These are phyloP conservation scores for Cyphomyrmex costatus DNA, from an alignment of 1,140 invertebrate species.

Conservation along the genomic window DNA sequence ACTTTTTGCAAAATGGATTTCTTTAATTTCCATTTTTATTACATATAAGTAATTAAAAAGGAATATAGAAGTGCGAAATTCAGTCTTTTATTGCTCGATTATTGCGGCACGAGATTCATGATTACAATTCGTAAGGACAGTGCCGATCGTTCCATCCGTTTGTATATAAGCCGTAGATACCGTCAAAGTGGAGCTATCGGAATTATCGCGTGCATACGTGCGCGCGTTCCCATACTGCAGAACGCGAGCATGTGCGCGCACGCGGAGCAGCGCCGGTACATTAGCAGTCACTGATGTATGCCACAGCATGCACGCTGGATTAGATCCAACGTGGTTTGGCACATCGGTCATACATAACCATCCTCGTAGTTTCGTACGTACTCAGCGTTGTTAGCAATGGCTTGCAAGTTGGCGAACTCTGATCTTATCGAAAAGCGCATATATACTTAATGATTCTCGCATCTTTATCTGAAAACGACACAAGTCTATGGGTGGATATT, in stretches of 20 bases:
- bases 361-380: slow-evolving; percentile 62
- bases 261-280: slow-evolving; percentile 51
- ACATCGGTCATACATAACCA: slow-evolving; percentile 75
- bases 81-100: slow-evolving; percentile 1
- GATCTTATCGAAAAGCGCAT: slow-evolving; percentile 1
- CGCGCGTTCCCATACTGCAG: slow-evolving; percentile 45
- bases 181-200: slow-evolving; percentile 45
- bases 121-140: not conserved
- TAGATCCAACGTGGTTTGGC: slow-evolving; percentile 70
- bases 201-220: slow-evolving; percentile 54
- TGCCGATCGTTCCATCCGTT: slow-evolving; percentile 14
- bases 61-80: not conserved
- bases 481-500: too few species aligned
- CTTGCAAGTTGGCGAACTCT: slow-evolving; percentile 45
- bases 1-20: not conserved
- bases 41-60: not conserved
- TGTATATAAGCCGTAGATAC: slow-evolving; percentile 41
- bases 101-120: not conserved
- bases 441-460: not conserved
- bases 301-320: slow-evolving; percentile 72
- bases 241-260: slow-evolving; percentile 47
- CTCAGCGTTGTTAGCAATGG: slow-evolving; percentile 39
- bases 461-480: not conserved
- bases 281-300: slow-evolving; percentile 73
- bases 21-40: not conserved